phyloP scores from a whole-genome alignment of 92 coral and sea anemone genomes.

The Scolanthus callimorphus region DNA sequence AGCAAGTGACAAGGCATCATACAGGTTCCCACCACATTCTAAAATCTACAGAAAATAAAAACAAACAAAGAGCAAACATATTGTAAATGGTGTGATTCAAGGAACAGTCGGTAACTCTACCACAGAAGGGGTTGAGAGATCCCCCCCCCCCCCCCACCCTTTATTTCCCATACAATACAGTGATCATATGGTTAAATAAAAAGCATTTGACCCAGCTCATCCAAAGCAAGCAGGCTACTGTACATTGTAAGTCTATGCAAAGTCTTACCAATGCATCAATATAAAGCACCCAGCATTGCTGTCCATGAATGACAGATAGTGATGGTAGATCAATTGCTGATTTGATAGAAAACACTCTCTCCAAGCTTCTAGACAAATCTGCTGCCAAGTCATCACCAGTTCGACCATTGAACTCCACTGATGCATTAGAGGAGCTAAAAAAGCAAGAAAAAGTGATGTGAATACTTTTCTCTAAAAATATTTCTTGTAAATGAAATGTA shows the following conservation, averaged over 20 bases:
- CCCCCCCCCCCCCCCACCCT: no score
- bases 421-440: conserved; percentile 90
- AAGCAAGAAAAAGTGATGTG: neutral
- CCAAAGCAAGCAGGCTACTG: no score
- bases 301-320: conserved; percentile 78
- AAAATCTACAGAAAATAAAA: conserved; percentile 52
- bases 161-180: no score
- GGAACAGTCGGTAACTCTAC: no score
- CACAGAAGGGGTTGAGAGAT: no score
- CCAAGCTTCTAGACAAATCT: conserved; percentile 75
- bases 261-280: conserved; percentile 89
- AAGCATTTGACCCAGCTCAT: no score
- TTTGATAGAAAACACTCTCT: conserved; percentile 72
- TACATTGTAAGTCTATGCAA: no score
- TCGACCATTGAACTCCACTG: conserved; percentile 93
- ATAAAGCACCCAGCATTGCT: conserved; percentile 95
- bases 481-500: no score
- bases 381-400: conserved; percentile 90
- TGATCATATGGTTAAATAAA: no score
- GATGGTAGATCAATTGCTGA: conserved; percentile 82
- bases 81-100: no score
- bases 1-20: conserved; percentile 90
- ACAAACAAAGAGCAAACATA: no score
- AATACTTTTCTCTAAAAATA: no score
- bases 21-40: conserved; percentile 97